These are phyloP conservation scores for Colaptes auratus DNA, from an alignment of 2,113 vertebrate genomes.

Conservation along the genomic window DNA sequence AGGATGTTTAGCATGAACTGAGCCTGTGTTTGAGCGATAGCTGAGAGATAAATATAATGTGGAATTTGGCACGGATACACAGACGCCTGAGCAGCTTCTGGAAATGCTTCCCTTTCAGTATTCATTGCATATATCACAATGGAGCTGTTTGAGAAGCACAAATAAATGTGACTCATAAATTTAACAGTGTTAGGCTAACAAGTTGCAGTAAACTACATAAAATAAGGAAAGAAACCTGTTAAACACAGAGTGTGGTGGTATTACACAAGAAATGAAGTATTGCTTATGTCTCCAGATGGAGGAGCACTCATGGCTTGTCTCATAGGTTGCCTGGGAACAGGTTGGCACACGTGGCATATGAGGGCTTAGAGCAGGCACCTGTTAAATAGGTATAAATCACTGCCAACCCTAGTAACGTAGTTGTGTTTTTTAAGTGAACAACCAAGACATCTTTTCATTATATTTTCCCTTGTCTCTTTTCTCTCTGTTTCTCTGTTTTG, in stretches of 20 bases:
- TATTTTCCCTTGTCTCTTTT: background rate
- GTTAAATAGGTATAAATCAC: conserved; percentile 7
- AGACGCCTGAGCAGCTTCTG: conserved; percentile 55
- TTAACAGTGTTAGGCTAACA: conserved; percentile 64
- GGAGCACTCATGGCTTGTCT: background rate
- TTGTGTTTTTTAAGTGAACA: background rate
- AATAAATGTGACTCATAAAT: conserved; percentile 71
- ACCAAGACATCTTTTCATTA: background rate
- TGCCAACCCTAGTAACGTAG: background rate
- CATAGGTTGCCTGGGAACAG: conserved; percentile 9
- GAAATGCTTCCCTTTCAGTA: conserved; percentile 57
- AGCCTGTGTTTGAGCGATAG: conserved; percentile 73
- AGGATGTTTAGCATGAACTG: conserved; percentile 33
- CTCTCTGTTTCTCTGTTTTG: background rate
- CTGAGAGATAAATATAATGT: conserved; percentile 72
- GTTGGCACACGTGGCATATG: background rate
- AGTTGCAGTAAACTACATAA: conserved; percentile 66
- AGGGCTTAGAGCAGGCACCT: background rate
- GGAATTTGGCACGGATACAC: conserved; percentile 62
- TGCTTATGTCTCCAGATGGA: background rate
- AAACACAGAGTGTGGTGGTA: conserved; percentile 9
- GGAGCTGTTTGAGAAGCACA: conserved; percentile 59
- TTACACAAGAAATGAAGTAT: conserved; percentile 56
- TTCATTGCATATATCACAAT: conserved; percentile 60
- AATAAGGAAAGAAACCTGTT: conserved; percentile 67